phyloP scores from a whole-genome alignment of 2,113 vertebrate species.

The Ailurus styani region DNA sequence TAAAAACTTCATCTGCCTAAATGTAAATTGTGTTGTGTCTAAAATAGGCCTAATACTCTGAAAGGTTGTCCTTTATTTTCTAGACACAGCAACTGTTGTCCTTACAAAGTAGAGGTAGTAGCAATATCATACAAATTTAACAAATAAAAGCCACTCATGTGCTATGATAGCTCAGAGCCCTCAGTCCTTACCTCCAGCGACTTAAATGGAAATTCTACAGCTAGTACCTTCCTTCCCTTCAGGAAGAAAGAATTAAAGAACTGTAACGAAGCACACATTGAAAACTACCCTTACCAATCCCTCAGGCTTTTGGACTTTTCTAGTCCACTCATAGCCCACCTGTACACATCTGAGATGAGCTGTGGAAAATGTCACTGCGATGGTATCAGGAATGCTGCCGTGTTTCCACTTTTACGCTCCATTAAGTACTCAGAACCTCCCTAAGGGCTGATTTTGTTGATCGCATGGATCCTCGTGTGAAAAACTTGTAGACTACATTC shows the following conservation, averaged over 20 bases:
- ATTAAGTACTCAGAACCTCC: not conserved
- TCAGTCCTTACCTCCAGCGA: not conserved
- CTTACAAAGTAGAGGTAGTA: not conserved
- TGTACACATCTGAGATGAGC: not conserved
- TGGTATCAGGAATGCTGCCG: not conserved
- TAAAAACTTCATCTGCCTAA: not conserved
- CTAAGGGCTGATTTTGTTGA: not conserved
- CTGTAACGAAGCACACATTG: not conserved
- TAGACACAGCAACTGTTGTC: not conserved
- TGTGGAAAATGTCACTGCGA: not conserved
- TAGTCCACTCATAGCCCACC: not conserved
- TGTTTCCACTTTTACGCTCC: not conserved
- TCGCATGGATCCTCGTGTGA: not conserved
- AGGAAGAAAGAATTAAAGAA: not conserved
- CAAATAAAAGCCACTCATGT: not conserved
- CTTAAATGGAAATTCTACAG: not conserved
- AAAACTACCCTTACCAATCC: not conserved
- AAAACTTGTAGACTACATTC: not conserved
- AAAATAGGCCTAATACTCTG: not conserved
- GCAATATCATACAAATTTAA: not conserved
- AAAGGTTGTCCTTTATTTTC: not conserved
- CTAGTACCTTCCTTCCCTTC: not conserved
- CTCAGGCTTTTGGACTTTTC: not conserved
- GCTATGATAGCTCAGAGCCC: not conserved
- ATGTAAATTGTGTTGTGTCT: not conserved